phyloP scores from a whole-genome alignment of 2,888 invertebrate genomes.

The Drosophila greeni region DNA sequence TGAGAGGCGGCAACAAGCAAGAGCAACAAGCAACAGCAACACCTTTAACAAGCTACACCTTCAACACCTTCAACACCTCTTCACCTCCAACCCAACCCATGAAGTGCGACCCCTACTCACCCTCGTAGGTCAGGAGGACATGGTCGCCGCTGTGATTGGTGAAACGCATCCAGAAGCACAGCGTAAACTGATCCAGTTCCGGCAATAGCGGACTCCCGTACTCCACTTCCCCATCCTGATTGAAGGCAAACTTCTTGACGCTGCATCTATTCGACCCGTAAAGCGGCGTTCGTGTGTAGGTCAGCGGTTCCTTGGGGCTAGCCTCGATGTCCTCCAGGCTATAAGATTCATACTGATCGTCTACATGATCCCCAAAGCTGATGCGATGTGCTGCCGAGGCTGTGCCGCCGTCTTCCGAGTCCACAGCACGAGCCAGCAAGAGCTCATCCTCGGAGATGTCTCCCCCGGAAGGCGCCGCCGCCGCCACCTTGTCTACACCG shows the following conservation, averaged over 20 bases:
- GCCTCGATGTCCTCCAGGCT: slow-evolving; percentile 52
- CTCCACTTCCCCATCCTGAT: slow-evolving; percentile 84
- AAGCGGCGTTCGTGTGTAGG: slow-evolving; percentile 47
- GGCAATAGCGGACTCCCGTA: slow-evolving; percentile 86
- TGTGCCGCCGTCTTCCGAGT: slow-evolving; percentile 21
- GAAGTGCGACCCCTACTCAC: slow-evolving; percentile 80
- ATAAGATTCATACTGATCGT: slow-evolving; percentile 65
- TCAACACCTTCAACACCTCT: neutral
- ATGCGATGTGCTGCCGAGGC: slow-evolving; percentile 33
- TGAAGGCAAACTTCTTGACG: slow-evolving; percentile 84
- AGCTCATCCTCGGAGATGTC: slow-evolving; percentile 44
- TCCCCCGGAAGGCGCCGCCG: too few relatives aligned
- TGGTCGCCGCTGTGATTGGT: slow-evolving; percentile 90
- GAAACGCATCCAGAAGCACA: slow-evolving; percentile 91
- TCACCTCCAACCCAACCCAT: neutral
- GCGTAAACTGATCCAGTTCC: slow-evolving; percentile 89
- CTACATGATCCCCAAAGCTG: slow-evolving; percentile 47
- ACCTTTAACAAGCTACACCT: neutral
- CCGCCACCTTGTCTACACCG: neutral
- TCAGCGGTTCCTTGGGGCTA: slow-evolving; percentile 32
- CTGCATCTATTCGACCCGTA: slow-evolving; percentile 81
- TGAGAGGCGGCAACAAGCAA: slow-evolving; percentile 15
- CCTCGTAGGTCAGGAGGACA: slow-evolving; percentile 89
- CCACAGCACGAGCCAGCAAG: slow-evolving; percentile 42
- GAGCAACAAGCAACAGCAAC: too few relatives aligned